Evolutionary conservation across 2,888 invertebrate genomes (phyloP), one percentile per base, ranked within the genome.

Genomic region (Odontocerum albicorne): DNA sequence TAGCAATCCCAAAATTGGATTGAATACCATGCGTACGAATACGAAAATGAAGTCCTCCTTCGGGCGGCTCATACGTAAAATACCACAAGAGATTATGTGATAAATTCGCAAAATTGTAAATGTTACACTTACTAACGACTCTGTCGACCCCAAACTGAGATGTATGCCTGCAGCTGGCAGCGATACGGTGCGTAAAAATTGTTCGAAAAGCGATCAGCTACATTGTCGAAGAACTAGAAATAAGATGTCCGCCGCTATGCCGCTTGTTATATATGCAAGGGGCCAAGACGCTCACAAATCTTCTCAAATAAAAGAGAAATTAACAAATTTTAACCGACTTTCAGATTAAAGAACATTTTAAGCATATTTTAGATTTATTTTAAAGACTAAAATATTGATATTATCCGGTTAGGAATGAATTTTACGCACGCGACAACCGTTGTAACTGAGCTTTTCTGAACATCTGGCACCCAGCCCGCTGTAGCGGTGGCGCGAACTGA

Each of bases 191-290:
- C 54, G 46, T 55, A 55, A 31, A 43, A 49, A 27, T 43, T 51
- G 46, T 49, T 49, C 31, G 40, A 43, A 56, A 52, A 21, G 47
- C 50, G 50, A 75, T 74, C 72, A n/a, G 75, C 77, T 77, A 78
- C 77, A 78, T 77, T 77, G 77, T 78, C 75, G 73, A n/a, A 76
- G 49, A 58, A 58, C 54, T 50, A 75, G 77, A 77, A 78, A 59
- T 78, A 78, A 78, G 77, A 78, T 78, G 77, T 78, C 77, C 77
- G 77, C 77, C 77, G 77, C 77, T 76, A 76, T 75, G 77, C 77
- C 75, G 76, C 76, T 76, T 72, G 74, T 75, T 51, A 56, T 52
- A 49, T 54, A 54, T 47, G 53, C 54, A 36, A 55, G 47, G 75
- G 75, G 76, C 75, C 71, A 72, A 73, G 73, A 72, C 74, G 76